phyloP scores from a whole-genome alignment of 2,888 invertebrate species.

The Ophion costatus region DNA sequence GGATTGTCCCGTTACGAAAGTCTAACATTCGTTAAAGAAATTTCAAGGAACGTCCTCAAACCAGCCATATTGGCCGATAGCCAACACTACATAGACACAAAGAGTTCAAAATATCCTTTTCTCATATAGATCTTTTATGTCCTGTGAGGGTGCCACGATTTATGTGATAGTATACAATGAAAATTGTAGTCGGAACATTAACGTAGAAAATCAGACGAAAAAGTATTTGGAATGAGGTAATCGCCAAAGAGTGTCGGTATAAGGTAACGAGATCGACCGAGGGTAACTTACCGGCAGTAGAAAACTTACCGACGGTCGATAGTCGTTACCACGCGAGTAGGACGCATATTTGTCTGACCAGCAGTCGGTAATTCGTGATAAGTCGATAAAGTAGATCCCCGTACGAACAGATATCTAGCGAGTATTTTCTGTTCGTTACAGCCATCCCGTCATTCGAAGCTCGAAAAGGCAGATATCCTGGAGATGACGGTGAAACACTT shows the following conservation, averaged over 20 bases:
- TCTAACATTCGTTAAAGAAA: too few species aligned
- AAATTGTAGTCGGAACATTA: too few species aligned
- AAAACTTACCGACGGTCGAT: background rate
- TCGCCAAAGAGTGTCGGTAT: background rate
- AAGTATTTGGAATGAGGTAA: too few species aligned
- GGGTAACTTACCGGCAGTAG: conserved; percentile 14
- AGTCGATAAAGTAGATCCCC: conserved; percentile 6
- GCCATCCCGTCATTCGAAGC: conserved; percentile 96
- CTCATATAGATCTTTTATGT: too few species aligned
- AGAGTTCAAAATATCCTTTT: too few species aligned
- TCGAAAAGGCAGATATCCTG: conserved; percentile 98
- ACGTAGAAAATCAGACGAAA: too few species aligned
- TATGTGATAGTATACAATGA: too few species aligned
- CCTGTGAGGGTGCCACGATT: too few species aligned
- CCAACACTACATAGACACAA: too few species aligned
- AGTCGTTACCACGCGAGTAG: background rate
- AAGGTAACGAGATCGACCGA: background rate
- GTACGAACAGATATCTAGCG: background rate
- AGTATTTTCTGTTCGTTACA: conserved; percentile 84
- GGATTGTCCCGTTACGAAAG: too few species aligned
- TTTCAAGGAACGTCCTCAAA: too few species aligned
- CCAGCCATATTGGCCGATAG: too few species aligned
- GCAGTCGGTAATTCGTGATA: background rate
- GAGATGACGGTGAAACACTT: conserved; percentile 98
- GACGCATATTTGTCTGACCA: background rate